Conservation (phyloP, 2,113 vertebrate genomes). For the Lepus americanus region DNA sequence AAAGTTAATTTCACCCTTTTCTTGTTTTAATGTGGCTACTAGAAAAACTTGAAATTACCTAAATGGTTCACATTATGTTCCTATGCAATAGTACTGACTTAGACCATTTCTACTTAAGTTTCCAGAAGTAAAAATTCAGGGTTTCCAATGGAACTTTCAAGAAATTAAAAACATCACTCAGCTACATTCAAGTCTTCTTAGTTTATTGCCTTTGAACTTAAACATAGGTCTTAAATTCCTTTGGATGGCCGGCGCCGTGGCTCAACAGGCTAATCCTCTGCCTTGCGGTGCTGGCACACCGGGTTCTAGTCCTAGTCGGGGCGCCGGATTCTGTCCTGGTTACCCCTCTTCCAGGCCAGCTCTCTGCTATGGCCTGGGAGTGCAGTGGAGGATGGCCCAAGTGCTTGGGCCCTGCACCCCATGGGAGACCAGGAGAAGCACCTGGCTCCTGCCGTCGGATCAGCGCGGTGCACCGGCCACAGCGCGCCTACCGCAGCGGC, state of each 20-base stretch:
- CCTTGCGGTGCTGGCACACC: too few relatives aligned
- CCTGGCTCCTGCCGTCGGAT: too few relatives aligned
- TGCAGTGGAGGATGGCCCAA: too few relatives aligned
- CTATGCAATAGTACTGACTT: not conserved
- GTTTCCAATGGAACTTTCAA: not conserved
- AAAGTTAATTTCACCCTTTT: not conserved
- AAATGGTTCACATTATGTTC: not conserved
- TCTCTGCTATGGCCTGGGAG: too few relatives aligned
- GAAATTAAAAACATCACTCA: slow-evolving; percentile 33
- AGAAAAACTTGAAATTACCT: slow-evolving; percentile 20
- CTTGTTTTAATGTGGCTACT: slow-evolving; percentile 22
- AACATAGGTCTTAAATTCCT: slow-evolving; percentile 1
- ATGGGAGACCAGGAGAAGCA: too few relatives aligned
- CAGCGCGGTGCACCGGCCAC: too few relatives aligned
- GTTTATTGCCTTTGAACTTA: not conserved
- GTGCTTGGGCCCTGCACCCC: too few relatives aligned
- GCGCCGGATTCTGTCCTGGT: too few relatives aligned
- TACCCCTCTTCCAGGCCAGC: too few relatives aligned
- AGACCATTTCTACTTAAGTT: not conserved
- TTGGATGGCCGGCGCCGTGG: not conserved
- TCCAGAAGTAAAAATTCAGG: slow-evolving; percentile 2
- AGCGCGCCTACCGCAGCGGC: too few relatives aligned
- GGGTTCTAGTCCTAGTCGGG: too few relatives aligned
- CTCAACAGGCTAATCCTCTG: too few relatives aligned
- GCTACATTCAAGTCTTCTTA: not conserved